Base-by-base conservation (phyloP, 2,113 vertebrate genomes). In the Scophthalmus maximus region DNA sequence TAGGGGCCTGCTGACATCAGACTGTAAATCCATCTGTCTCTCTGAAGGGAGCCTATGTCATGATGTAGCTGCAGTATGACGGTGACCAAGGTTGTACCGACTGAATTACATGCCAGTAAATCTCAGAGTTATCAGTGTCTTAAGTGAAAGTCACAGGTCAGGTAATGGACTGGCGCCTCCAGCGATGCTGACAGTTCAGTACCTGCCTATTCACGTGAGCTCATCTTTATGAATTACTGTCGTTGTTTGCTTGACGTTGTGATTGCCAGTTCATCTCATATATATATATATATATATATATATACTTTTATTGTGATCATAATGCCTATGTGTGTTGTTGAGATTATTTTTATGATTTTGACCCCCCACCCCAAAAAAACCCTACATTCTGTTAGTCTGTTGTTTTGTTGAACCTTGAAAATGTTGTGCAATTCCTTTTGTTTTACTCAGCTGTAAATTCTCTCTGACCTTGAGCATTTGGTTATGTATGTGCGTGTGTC, bases 401-500 rank as follows among this genome's bases (percentile, higher is more conserved):
- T 79, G n/a, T 68, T 81, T 27, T 51, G 62, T 89, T 65, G 56
- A 89, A 78, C 73, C 78, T 83, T 85, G 70, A 90, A 79, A 78
- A 70, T 83, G 71, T 87, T 29, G 81, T 85, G 61, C 32, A 88
- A 88, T 44, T 66, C 27, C 59, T 56, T 82, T 75, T 80, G 49
- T 86, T 91, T 88, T 86, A 74, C 66, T 81, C 70, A 77, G 80
- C 81, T 82, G 91, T 92, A 90, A 91, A 88, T 84, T 79, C 78
- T 80, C 66, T 73, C 83, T 76, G 73, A 80, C 72, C 56, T 76
- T 65, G 85, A 92, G 79, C 69, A 86, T 87, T 76, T 68, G 88
- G 69, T 88, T 82, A 23, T 60, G 84, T 90, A 49, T 64, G 68
- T 83, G 81, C 66, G 78, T 83, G 77, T 77, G 79, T 86, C 51